These are phyloP conservation scores for Scleropages formosus DNA, from an alignment of 2,797 vertebrate species.

Conservation along the genomic window DNA sequence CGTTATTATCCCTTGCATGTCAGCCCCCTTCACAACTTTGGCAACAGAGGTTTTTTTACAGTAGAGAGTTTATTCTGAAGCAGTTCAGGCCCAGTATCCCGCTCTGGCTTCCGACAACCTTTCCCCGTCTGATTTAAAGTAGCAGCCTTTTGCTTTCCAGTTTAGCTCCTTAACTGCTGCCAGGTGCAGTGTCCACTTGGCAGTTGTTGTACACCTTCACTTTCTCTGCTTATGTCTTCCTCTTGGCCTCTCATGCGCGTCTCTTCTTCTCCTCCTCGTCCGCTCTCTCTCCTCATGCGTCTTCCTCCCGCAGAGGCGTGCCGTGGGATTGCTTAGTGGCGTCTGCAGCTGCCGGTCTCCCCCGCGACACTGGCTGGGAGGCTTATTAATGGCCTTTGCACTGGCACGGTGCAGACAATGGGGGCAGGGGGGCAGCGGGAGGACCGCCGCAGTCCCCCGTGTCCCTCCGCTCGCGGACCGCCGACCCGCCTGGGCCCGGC, in stretches of 20 bases:
- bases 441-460: neutral
- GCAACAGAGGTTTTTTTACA: no score
- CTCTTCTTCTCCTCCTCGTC: no score
- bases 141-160: neutral
- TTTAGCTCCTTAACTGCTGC: neutral
- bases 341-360: conserved; percentile 69
- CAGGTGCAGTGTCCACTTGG: neutral
- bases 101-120: neutral
- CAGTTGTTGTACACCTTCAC: conserved; percentile 34
- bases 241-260: conserved; percentile 40
- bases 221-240: neutral
- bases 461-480: neutral
- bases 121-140: neutral
- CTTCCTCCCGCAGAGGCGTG: conserved; percentile 66
- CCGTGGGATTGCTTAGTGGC: conserved; percentile 71
- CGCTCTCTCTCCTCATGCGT: conserved; percentile 10
- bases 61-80: no score
- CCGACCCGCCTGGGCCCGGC: neutral
- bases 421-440: conserved; percentile 53
- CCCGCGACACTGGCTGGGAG: conserved; percentile 59
- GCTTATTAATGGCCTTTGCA: conserved; percentile 68
- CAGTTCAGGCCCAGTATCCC: no score
- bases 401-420: conserved; percentile 64
- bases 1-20: neutral
- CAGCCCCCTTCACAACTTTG: neutral